Conservation (phyloP, 1,140 invertebrate species). For the Chironomus tepperi region DNA sequence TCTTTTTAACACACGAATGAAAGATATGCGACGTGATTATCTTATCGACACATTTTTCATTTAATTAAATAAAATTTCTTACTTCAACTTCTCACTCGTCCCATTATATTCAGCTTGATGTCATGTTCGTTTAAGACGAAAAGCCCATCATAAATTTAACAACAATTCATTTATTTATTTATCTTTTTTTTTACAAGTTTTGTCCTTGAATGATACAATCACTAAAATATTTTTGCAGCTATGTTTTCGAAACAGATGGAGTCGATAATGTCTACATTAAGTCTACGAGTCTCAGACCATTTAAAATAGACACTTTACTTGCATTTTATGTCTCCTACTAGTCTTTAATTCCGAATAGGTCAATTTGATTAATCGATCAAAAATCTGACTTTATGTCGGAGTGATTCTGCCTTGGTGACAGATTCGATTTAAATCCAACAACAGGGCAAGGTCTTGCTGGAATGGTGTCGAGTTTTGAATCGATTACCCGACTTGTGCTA, state of each 20-base stretch:
- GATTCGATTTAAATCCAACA: too few species aligned
- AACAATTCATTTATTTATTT: not conserved
- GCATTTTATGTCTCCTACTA: too few species aligned
- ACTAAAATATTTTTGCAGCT: not conserved
- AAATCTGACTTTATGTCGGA: too few species aligned
- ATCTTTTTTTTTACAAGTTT: not conserved
- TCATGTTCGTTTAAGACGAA: constrained; percentile 7
- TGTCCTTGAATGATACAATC: not conserved
- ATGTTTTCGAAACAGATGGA: not conserved
- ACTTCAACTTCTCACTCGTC: not conserved
- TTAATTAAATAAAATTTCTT: constrained; percentile 8
- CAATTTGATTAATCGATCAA: too few species aligned
- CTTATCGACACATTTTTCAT: constrained; percentile 13
- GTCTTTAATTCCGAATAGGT: too few species aligned
- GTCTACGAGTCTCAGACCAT: too few species aligned
- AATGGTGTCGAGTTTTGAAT: too few species aligned
- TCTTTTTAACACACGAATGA: not conserved
- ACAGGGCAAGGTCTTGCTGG: too few species aligned
- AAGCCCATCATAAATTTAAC: constrained; percentile 11
- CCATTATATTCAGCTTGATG: not conserved
- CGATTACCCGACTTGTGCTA: too few species aligned
- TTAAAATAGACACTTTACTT: too few species aligned
- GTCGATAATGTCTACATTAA: too few species aligned
- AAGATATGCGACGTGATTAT: constrained; percentile 5
- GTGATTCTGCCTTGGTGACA: too few species aligned